phyloP scores from a whole-genome alignment of 2,888 invertebrate genomes.

The Acleris laterana region DNA sequence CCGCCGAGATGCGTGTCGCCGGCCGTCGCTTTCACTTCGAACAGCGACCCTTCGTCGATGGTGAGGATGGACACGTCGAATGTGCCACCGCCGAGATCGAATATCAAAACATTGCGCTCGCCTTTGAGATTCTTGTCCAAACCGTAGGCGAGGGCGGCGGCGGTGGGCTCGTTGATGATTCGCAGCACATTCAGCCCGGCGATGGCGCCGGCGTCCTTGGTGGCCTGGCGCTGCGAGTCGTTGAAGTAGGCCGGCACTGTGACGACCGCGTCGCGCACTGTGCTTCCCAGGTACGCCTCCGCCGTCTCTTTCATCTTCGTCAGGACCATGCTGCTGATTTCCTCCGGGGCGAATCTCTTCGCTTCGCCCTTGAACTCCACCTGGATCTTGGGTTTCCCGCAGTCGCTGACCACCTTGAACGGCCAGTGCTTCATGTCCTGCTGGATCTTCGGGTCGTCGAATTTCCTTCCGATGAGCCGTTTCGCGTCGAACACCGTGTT shows the following conservation, averaged over 20 bases:
- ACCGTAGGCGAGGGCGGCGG: conserved; percentile 87
- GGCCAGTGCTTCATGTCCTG: conserved; percentile 91
- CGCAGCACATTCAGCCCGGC: conserved; percentile 76
- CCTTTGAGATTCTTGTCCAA: conserved; percentile 84
- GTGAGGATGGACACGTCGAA: conserved; percentile 91
- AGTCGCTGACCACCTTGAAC: conserved; percentile 86
- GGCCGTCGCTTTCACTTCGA: conserved; percentile 90
- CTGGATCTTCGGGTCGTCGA: conserved; percentile 87
- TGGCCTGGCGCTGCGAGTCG: conserved; percentile 70
- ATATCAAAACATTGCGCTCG: conserved; percentile 82
- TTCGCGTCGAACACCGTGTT: conserved; percentile 90
- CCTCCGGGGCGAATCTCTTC: conserved; percentile 86
- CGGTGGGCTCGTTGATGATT: conserved; percentile 88
- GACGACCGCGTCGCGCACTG: conserved; percentile 87
- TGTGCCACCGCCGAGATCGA: conserved; percentile 84
- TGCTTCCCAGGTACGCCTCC: conserved; percentile 75
- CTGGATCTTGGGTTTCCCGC: conserved; percentile 86
- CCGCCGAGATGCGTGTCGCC: conserved; percentile 92
- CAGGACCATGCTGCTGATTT: conserved; percentile 86
- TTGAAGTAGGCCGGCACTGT: conserved; percentile 88
- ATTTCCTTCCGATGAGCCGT: conserved; percentile 90
- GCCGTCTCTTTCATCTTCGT: conserved; percentile 41
- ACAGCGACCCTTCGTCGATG: conserved; percentile 88
- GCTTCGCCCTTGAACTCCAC: conserved; percentile 84
- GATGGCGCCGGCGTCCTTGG: conserved; percentile 89